Evolutionary conservation across 2,797 vertebrate genomes (phyloP).

Genomic region (Coccyzus lansbergi): DNA sequence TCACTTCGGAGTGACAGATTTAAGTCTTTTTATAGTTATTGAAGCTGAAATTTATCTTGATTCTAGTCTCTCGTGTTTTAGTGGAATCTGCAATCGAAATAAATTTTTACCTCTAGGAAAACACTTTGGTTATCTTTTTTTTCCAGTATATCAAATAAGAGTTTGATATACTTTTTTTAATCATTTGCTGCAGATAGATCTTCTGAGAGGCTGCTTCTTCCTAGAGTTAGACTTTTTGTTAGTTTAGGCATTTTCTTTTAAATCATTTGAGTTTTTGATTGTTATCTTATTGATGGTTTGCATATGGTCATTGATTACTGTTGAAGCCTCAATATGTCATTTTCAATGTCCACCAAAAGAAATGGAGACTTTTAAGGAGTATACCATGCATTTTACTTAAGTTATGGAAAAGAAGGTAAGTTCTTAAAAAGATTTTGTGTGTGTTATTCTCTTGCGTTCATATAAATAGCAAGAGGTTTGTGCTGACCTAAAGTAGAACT

Average conservation of each 20-base stretch:
- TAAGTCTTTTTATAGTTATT: not conserved
- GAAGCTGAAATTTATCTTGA: conserved; percentile 7
- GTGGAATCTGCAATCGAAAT: not conserved
- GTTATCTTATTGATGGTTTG: not conserved
- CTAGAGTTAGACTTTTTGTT: not conserved
- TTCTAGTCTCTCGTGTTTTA: not conserved
- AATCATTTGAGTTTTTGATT: not conserved
- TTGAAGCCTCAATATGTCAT: not conserved
- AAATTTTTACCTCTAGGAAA: not conserved
- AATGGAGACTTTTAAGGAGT: not conserved
- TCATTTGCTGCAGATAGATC: not conserved
- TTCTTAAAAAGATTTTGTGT: accelerated
- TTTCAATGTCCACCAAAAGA: not conserved
- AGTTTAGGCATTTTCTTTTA: not conserved
- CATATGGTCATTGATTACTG: not conserved
- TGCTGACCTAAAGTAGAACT: not conserved
- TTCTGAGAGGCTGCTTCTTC: not conserved
- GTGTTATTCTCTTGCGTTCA: not conserved
- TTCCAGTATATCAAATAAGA: not conserved
- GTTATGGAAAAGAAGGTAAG: not conserved
- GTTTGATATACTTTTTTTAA: not conserved
- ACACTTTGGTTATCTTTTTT: not conserved
- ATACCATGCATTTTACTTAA: not conserved
- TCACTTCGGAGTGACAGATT: not conserved
- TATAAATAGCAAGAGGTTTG: not conserved